Conservation (phyloP, 2,113 vertebrate species). For the Climacteris rufus region DNA sequence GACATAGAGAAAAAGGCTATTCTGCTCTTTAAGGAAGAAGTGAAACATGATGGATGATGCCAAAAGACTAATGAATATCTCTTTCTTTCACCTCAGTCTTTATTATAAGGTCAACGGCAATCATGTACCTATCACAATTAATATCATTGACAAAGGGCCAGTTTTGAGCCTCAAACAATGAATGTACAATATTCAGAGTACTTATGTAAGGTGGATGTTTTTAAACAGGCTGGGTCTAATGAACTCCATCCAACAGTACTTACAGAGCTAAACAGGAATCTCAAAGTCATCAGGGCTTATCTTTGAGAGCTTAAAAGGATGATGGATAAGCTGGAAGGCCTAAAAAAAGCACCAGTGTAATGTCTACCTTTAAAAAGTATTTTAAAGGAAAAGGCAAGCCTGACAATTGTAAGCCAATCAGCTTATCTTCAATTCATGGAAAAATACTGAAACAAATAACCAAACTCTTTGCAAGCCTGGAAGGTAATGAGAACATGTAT, state of each 20-base stretch:
- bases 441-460: constrained; percentile 22
- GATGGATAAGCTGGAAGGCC: background rate
- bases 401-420: background rate
- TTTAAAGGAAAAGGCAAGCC: background rate
- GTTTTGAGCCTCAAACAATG: background rate
- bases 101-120: background rate
- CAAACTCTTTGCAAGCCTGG: background rate
- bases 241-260: background rate
- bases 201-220: background rate
- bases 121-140: background rate
- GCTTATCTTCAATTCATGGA: background rate
- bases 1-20: background rate
- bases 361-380: background rate
- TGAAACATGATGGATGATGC: background rate
- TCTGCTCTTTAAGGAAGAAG: background rate
- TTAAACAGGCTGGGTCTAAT: background rate
- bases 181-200: background rate
- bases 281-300: background rate
- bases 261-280: background rate
- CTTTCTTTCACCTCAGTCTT: background rate
- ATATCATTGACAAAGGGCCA: background rate
- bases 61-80: background rate
- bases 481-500: constrained; percentile 8
- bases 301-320: background rate
- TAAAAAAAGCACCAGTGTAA: background rate